These are phyloP conservation scores for Rotaria socialis DNA, from an alignment of 2,888 invertebrate genomes.

Conservation along the genomic window DNA sequence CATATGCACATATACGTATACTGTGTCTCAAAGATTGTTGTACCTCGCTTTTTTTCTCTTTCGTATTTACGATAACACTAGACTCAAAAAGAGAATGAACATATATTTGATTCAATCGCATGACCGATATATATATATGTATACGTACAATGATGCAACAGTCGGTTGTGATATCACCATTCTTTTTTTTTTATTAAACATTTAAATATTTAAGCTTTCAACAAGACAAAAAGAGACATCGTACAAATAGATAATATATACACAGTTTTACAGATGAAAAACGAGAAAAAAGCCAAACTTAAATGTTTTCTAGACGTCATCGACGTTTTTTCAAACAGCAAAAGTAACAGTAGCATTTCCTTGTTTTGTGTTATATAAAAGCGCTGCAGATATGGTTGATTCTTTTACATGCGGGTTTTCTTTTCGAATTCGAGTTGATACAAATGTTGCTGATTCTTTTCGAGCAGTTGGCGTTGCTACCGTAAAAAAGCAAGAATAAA, in stretches of 20 bases:
- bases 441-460: background rate
- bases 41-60: background rate
- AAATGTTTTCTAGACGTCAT: background rate
- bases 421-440: background rate
- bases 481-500: slow-evolving; percentile 17
- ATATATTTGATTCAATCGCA: background rate
- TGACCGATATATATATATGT: background rate
- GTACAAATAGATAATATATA: background rate
- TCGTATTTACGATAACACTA: background rate
- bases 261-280: background rate
- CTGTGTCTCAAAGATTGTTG: background rate
- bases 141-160: background rate
- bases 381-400: background rate
- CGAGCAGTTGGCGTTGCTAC: background rate
- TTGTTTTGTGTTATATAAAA: background rate
- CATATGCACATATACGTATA: background rate
- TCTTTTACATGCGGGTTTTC: background rate
- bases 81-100: background rate
- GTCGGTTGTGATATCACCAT: background rate
- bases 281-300: background rate
- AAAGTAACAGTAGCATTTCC: background rate
- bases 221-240: background rate
- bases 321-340: background rate
- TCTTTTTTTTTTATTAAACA: background rate
- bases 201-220: background rate